Evolutionary conservation across 2,888 invertebrate species (phyloP).

Genomic region (Spodoptera exigua): DNA sequence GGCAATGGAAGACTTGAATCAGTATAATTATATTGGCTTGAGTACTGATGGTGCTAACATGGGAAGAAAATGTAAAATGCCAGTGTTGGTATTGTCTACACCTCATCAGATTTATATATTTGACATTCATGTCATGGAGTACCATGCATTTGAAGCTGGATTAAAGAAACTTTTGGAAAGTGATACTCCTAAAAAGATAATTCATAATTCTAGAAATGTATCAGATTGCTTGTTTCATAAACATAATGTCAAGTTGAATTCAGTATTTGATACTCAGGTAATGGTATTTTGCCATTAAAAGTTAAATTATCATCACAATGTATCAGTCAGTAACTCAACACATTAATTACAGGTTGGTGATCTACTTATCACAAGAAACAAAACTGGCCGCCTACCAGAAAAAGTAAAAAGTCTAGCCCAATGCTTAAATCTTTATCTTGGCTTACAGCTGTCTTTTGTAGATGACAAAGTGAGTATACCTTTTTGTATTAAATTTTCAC

Average conservation of each 20-base stretch:
- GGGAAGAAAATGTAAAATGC: constrained; percentile 86
- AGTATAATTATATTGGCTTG: constrained; percentile 75
- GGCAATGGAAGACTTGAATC: constrained; percentile 78
- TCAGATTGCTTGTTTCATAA: constrained; percentile 90
- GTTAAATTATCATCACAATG: too few relatives aligned
- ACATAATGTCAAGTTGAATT: constrained; percentile 87
- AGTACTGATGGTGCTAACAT: constrained; percentile 85
- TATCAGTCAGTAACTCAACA: not conserved
- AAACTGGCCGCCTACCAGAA: constrained; percentile 75
- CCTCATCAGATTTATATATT: constrained; percentile 85
- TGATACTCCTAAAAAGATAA: constrained; percentile 86
- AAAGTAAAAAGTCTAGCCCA: constrained; percentile 79
- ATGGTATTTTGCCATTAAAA: not conserved
- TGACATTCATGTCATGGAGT: constrained; percentile 85
- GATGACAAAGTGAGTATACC: constrained; percentile 78
- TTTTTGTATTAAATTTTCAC: not conserved
- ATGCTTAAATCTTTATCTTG: constrained; percentile 82
- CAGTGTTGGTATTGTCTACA: constrained; percentile 82
- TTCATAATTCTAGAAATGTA: constrained; percentile 89
- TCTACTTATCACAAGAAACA: constrained; percentile 81
- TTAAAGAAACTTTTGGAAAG: constrained; percentile 83
- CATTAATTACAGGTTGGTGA: constrained; percentile 82
- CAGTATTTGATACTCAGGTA: constrained; percentile 91
- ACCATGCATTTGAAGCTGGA: constrained; percentile 85
- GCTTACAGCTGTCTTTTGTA: constrained; percentile 75